These are phyloP conservation scores for Drosophila leontia DNA, from an alignment of 1,140 invertebrate genomes.

Conservation along the genomic window DNA sequence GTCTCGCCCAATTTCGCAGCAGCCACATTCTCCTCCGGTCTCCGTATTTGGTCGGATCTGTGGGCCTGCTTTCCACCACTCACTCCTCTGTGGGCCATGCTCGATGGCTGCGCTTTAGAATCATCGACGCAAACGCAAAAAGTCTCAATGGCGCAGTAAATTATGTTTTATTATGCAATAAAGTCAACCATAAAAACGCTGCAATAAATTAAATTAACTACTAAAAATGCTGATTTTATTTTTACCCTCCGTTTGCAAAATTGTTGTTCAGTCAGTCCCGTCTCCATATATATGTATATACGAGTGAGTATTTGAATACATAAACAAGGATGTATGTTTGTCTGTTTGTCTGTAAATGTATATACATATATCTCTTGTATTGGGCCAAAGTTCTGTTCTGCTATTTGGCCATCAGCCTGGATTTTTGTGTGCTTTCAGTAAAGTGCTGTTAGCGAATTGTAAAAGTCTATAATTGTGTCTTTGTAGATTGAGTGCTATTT, in stretches of 20 bases:
- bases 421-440: constrained; percentile 17
- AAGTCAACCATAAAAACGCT: constrained; percentile 85
- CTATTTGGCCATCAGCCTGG: constrained; percentile 3
- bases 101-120: constrained; percentile 77
- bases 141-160: constrained; percentile 85
- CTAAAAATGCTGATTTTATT: constrained; percentile 84
- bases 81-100: constrained; percentile 39
- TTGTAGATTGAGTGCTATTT: background rate
- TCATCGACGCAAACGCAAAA: constrained; percentile 80
- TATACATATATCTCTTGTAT: constrained; percentile 6
- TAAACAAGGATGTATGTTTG: constrained; percentile 35
- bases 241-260: constrained; percentile 67
- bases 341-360: background rate
- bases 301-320: constrained; percentile 34
- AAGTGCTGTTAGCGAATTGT: background rate
- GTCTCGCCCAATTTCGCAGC: constrained; percentile 34
- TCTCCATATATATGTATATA: constrained; percentile 2
- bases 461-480: background rate
- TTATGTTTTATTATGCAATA: constrained; percentile 85
- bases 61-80: constrained; percentile 19
- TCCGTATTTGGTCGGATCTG: background rate
- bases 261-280: constrained; percentile 15
- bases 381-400: constrained; percentile 25
- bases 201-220: constrained; percentile 85
- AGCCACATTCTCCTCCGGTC: constrained; percentile 12